phyloP scores from a whole-genome alignment of 2,888 invertebrate genomes.

The Oscheius onirici region DNA sequence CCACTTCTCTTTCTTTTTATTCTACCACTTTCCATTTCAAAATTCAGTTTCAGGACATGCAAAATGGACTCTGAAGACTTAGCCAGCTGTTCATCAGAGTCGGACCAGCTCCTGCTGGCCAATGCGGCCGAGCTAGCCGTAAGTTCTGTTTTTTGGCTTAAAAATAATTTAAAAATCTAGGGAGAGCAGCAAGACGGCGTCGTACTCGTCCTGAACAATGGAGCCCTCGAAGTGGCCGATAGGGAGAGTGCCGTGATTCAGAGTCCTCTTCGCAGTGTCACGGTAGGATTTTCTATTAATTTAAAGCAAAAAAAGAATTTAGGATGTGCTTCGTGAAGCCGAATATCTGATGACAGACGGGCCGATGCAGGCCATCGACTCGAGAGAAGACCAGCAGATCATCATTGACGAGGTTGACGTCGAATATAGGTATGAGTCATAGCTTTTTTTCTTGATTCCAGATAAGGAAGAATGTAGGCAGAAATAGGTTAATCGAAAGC shows the following conservation, averaged over 20 bases:
- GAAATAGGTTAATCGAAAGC: no score
- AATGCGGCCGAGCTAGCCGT: slow-evolving; percentile 1
- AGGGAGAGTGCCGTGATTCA: slow-evolving; percentile 44
- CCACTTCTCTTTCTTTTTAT: neutral
- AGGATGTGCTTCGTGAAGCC: slow-evolving; percentile 59
- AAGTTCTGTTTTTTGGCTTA: neutral
- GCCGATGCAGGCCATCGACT: slow-evolving; percentile 43
- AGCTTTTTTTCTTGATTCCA: neutral
- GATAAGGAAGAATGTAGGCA: no score
- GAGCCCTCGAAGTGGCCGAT: slow-evolving; percentile 41
- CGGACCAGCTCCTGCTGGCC: slow-evolving; percentile 19
- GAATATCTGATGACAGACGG: slow-evolving; percentile 56
- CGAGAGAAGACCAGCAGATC: slow-evolving; percentile 46
- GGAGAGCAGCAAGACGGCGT: slow-evolving; percentile 33
- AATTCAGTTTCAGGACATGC: slow-evolving; percentile 3
- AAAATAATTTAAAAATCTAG: slow-evolving; percentile 5
- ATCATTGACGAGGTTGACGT: slow-evolving; percentile 59
- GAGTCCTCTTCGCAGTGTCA: slow-evolving; percentile 51
- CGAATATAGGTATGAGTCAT: slow-evolving; percentile 43
- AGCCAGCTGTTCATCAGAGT: slow-evolving; percentile 19
- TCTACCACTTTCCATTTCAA: neutral
- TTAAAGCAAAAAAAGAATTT: slow-evolving; percentile 1
- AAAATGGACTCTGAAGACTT: slow-evolving; percentile 25
- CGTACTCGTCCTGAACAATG: slow-evolving; percentile 50
- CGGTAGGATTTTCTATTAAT: slow-evolving; percentile 32